Conservation (phyloP, 2,113 vertebrate species). For the Albula goreensis region DNA sequence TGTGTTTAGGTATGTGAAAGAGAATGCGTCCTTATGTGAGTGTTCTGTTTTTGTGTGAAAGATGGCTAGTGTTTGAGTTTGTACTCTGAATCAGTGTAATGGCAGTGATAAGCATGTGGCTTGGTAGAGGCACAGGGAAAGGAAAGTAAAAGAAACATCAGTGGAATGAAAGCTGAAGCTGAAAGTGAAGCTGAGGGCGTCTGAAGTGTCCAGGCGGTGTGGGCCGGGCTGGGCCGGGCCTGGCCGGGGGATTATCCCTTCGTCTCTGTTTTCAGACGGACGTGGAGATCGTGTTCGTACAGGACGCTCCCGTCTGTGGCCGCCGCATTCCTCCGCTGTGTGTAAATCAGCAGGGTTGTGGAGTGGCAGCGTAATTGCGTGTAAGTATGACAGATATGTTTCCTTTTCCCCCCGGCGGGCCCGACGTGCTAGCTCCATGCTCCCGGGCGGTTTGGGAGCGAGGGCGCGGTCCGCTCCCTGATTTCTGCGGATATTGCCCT, state of each 20-base stretch:
- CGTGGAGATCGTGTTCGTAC: background rate
- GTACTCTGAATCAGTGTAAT: no score
- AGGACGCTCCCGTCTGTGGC: background rate
- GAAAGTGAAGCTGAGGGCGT: background rate
- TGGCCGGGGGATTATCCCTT: background rate
- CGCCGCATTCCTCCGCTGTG: background rate
- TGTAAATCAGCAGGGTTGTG: background rate
- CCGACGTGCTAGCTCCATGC: background rate
- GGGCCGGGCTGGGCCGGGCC: background rate
- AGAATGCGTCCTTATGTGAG: no score
- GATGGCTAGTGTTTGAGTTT: no score
- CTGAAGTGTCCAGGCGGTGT: no score
- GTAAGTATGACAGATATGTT: slow-evolving; percentile 9
- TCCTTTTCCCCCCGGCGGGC: background rate
- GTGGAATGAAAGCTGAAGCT: background rate
- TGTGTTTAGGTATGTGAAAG: no score
- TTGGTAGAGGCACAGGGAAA: background rate
- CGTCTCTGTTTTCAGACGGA: background rate
- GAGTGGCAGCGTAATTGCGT: slow-evolving; percentile 5
- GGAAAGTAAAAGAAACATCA: background rate
- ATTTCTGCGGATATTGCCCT: no score
- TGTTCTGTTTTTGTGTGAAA: no score
- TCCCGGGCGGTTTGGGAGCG: background rate
- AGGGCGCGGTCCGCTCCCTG: no score
- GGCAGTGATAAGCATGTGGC: no score